Conservation (phyloP, 2,113 vertebrate species). For the Chinchilla lanigera region DNA sequence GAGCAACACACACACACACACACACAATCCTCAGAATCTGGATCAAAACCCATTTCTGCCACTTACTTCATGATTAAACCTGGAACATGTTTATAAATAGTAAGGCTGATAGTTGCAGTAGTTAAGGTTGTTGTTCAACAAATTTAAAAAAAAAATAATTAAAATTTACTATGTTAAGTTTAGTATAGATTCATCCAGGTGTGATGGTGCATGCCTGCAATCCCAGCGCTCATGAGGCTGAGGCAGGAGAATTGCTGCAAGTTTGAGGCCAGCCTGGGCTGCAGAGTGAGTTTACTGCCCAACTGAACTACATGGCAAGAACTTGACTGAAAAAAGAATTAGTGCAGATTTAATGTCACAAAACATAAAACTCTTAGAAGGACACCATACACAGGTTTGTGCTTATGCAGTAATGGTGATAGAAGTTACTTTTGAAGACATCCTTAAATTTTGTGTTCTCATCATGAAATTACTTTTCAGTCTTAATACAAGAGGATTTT, state of each 20-base stretch:
- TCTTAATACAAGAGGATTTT: constrained; percentile 26
- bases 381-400: background rate
- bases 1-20: background rate
- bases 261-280: no score
- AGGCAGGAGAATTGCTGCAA: no score
- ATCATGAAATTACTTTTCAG: background rate
- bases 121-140: background rate
- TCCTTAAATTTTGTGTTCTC: background rate
- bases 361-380: background rate
- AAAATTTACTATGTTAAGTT: background rate
- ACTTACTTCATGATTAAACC: background rate
- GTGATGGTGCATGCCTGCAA: no score
- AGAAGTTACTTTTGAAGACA: background rate
- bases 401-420: background rate
- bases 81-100: background rate
- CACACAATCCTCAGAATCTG: background rate
- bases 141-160: background rate
- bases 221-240: no score
- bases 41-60: background rate
- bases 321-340: background rate
- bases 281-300: no score
- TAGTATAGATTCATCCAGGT: background rate
- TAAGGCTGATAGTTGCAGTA: background rate
- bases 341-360: background rate
- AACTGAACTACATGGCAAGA: no score